Evolutionary conservation across 2,797 vertebrate species (phyloP), one percentile per base, ranked within the genome.

Genomic region (Acropternis orthonyx): DNA sequence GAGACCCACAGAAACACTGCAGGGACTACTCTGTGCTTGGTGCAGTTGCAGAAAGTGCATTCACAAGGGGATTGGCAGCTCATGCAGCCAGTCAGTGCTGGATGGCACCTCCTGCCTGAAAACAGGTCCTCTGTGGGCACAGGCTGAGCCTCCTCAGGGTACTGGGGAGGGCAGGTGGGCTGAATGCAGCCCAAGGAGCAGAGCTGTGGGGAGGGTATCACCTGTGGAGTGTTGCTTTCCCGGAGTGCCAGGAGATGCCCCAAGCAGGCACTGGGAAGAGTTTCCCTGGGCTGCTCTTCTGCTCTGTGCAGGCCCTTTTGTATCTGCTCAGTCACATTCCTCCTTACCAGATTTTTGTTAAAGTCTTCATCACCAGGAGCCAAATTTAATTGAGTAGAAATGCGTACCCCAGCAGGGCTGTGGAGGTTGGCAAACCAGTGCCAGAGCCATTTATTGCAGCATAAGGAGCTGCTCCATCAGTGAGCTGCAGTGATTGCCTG

Each of bases 401-500:
- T 4, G 1, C 5, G 17, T 41, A 46, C 30, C 34, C 0, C 0
- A 66, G 66, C 34, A 54, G 67, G 69, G 69, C 77, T 66, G 61
- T 7, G 7, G 49, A 66, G 44, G 24, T 13, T 43, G 51, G 55
- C 58, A 80, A 61, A 48, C 5, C 20, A 24, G 89, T 39, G 37
- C n/a, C n/a, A 14, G 54, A 20, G 49, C 18, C 16, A 32, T 61
- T 68, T 39, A 18, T 36, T 81, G 86, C 24, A 15, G 61, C 1
- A 7, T 36, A 24, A 67, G 41, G 46, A 83, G 85, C 84, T 59
- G 58, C n/a, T 88, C 56, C 48, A 2, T 22, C 89, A 96, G 79
- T 88, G 79, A 96, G 83, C 62, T 66, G 96, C 95, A 95, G 89
- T 93, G 96, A 97, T 97, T 96, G 89, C 69, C 54, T 2, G 2